Conservation (phyloP, 2,113 vertebrate species). For the Rhodinocichla rosea region DNA sequence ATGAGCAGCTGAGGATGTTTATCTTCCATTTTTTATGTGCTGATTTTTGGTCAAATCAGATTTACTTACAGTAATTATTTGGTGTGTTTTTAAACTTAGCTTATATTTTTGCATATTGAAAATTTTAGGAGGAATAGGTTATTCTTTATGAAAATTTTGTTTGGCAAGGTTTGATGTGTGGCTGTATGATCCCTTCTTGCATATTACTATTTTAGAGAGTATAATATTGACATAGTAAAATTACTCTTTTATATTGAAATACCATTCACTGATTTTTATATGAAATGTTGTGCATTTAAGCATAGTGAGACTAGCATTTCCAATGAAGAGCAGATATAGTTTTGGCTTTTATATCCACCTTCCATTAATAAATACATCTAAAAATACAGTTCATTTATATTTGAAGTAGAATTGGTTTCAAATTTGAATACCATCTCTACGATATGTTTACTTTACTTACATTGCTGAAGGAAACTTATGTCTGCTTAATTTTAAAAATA, state of each 20-base stretch:
- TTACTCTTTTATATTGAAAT: background rate
- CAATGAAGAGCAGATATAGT: background rate
- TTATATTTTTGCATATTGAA: background rate
- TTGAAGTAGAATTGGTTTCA: background rate
- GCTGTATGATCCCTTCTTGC: background rate
- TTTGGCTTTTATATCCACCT: background rate
- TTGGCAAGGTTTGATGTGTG: background rate
- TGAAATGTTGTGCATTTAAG: background rate
- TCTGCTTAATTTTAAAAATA: conserved; percentile 12
- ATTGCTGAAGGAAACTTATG: conserved; percentile 9
- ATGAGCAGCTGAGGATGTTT: background rate
- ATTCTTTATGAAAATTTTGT: background rate
- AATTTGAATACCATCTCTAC: background rate
- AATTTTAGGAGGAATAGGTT: background rate
- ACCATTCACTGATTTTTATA: background rate
- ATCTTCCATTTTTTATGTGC: background rate
- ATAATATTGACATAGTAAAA: background rate
- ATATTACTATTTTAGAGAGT: background rate
- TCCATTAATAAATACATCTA: background rate
- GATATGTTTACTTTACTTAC: background rate
- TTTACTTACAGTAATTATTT: background rate
- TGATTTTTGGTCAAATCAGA: background rate
- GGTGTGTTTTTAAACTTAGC: background rate
- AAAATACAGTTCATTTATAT: background rate
- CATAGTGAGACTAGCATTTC: background rate